These are phyloP conservation scores for Esox niger DNA, from an alignment of 2,113 vertebrate species.

Conservation along the genomic window DNA sequence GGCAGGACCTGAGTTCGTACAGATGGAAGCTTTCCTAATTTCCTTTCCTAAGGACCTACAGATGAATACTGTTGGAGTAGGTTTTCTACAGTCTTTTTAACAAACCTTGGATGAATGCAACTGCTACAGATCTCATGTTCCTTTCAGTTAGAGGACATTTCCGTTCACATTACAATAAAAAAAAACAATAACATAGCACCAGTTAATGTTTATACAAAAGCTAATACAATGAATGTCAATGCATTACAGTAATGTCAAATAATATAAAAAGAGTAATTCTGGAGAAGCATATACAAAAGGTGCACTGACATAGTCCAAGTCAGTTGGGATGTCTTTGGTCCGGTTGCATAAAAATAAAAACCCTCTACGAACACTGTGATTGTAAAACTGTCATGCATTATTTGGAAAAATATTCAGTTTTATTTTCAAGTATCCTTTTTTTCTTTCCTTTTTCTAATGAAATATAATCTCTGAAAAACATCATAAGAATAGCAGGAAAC, in stretches of 20 bases:
- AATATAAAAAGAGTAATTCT: conserved; percentile 59
- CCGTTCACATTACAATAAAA: conserved; percentile 96
- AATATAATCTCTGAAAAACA: conserved; percentile 74
- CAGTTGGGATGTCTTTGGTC: conserved; percentile 62
- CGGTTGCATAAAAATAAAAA: conserved; percentile 49
- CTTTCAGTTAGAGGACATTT: conserved; percentile 76
- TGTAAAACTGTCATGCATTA: conserved; percentile 73
- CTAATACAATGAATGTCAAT: conserved; percentile 77
- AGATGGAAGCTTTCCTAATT: conserved; percentile 64
- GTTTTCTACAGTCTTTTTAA: conserved; percentile 68
- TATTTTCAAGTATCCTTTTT: conserved; percentile 83
- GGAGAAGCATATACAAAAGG: conserved; percentile 60
- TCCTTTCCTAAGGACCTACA: conserved; percentile 56
- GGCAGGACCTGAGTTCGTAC: conserved; percentile 85
- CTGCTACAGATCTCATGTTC: conserved; percentile 73
- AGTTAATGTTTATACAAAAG: conserved; percentile 82
- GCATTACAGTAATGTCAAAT: conserved; percentile 80
- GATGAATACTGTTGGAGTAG: conserved; percentile 48
- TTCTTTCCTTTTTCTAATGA: conserved; percentile 69
- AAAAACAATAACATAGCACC: conserved; percentile 94
- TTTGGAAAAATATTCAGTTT: conserved; percentile 66
- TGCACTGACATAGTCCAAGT: conserved; percentile 70
- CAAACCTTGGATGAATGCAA: conserved; percentile 67
- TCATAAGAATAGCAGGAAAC: conserved; percentile 72
- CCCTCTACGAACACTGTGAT: conserved; percentile 58